Conservation (phyloP, 2,113 vertebrate genomes). For the Thamnaconus septentrionalis region DNA sequence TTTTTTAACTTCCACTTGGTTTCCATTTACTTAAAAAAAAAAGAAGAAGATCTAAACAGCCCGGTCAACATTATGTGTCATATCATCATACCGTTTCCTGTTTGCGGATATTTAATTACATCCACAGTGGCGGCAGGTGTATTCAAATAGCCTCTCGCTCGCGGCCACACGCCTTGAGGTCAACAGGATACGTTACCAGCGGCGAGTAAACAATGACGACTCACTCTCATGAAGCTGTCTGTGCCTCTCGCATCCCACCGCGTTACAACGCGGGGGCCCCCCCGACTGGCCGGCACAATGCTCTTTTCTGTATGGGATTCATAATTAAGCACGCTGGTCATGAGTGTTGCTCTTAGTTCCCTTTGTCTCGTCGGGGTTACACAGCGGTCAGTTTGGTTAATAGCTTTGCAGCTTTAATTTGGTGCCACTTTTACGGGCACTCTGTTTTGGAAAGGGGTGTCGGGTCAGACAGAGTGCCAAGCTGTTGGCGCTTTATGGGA, state of each 20-base stretch:
- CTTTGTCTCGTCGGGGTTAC: conserved; percentile 46
- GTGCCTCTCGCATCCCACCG: not conserved
- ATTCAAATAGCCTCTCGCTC: not conserved
- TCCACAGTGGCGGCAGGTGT: not conserved
- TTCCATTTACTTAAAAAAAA: too few relatives aligned
- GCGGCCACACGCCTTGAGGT: conserved; percentile 14
- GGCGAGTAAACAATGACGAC: not conserved
- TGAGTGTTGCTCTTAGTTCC: not conserved
- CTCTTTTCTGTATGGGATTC: conserved; percentile 6
- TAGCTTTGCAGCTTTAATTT: conserved; percentile 29
- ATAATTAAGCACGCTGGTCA: conserved; percentile 21
- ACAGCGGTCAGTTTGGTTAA: conserved; percentile 26
- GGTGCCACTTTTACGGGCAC: not conserved
- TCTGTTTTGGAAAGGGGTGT: too few relatives aligned
- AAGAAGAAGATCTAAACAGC: too few relatives aligned
- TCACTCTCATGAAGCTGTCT: not conserved
- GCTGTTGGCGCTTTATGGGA: too few relatives aligned
- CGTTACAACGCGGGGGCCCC: not conserved
- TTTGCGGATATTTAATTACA: conserved; percentile 8
- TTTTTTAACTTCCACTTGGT: too few relatives aligned
- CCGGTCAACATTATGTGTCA: too few relatives aligned
- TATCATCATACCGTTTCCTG: not conserved
- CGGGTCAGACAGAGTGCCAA: too few relatives aligned
- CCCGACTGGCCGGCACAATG: conserved; percentile 34
- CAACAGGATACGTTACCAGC: not conserved